Evolutionary conservation across 2,888 invertebrate species (phyloP), one percentile per base, ranked within the genome.

Genomic region (Endomychus coccineus): DNA sequence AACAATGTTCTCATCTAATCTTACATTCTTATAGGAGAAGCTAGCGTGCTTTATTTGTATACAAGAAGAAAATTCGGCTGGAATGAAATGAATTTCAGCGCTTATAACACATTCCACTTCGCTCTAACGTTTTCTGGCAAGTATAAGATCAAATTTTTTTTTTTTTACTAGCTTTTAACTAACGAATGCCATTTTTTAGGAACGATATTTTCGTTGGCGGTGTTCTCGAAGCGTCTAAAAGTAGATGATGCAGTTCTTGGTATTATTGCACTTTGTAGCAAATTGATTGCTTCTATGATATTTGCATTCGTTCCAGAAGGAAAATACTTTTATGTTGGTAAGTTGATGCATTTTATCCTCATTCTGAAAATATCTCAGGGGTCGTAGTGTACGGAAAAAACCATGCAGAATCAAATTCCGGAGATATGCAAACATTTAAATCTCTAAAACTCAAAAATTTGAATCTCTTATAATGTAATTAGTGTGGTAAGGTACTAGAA

Each of bases 211-310:
- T 82, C 85, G 1, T 80, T 87, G 24, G 80, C 83, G 14, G 70
- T 86, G 2, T 80, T 87, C 56, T 84, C 84, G 41, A 84, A 84
- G 55, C 65, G 78, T 42, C 61, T 86, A 41, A 80, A 85, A 62
- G 75, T 83, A 42, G 83, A 85, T 46, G 87, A 87, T 55, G 80
- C 85, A 0, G 68, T 83, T n/a, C 78, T 87, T 14, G 87, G 87
- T 12, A 77, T 84, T 1, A 74, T 86, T 59, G 85, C 86, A 2
- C 83, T 83, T 54, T 74, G 78, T 50, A 86, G 86, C 54, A 87
- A 86, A 66, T 83, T 87, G 39, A 66, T 83, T 11, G 78, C 85
- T 2, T 80, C 82, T 27, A 78, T 86, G 47, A 80, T 86, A 49
- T 87, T 84, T 51, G 85, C 86, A 0, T 86, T 85, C 56, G 80